Evolutionary conservation across 1,140 invertebrate species (phyloP).

Genomic region (Oppia nitens): DNA sequence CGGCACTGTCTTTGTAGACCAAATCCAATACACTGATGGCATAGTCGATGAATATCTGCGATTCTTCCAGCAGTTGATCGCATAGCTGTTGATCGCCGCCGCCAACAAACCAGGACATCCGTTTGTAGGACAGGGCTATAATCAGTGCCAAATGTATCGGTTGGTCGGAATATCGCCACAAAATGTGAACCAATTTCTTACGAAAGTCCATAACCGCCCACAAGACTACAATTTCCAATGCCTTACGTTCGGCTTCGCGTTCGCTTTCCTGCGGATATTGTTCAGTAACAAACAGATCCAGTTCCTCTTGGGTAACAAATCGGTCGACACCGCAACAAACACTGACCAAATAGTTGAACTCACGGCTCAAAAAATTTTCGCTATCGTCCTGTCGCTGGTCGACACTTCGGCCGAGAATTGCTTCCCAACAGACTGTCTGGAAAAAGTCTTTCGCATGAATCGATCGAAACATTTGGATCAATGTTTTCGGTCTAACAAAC

Average conservation of each 20-base stretch:
- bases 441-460: slow-evolving; percentile 31
- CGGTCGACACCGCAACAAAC: slow-evolving; percentile 26
- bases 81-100: slow-evolving; percentile 20
- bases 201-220: slow-evolving; percentile 27
- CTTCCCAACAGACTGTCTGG: slow-evolving; percentile 27
- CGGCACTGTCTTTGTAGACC: slow-evolving; percentile 25
- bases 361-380: slow-evolving; percentile 21
- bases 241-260: slow-evolving; percentile 27
- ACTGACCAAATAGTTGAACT: slow-evolving; percentile 22
- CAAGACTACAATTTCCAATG: slow-evolving; percentile 20
- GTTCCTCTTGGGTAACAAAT: slow-evolving; percentile 28
- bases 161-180: slow-evolving; percentile 31
- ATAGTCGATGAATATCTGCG: slow-evolving; percentile 29
- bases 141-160: slow-evolving; percentile 31
- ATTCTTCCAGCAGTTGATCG: slow-evolving; percentile 21
- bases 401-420: slow-evolving; percentile 23
- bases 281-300: slow-evolving; percentile 25
- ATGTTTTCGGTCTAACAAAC: slow-evolving; percentile 26
- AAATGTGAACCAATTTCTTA: slow-evolving; percentile 27
- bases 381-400: slow-evolving; percentile 24
- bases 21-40: slow-evolving; percentile 29
- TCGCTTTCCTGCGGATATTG: slow-evolving; percentile 23
- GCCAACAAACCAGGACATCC: slow-evolving; percentile 18
- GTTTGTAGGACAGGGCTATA: slow-evolving; percentile 23
- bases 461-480: slow-evolving; percentile 28